These are phyloP conservation scores for Cranoglanis bouderius DNA, from an alignment of 2,113 vertebrate genomes.

Conservation along the genomic window DNA sequence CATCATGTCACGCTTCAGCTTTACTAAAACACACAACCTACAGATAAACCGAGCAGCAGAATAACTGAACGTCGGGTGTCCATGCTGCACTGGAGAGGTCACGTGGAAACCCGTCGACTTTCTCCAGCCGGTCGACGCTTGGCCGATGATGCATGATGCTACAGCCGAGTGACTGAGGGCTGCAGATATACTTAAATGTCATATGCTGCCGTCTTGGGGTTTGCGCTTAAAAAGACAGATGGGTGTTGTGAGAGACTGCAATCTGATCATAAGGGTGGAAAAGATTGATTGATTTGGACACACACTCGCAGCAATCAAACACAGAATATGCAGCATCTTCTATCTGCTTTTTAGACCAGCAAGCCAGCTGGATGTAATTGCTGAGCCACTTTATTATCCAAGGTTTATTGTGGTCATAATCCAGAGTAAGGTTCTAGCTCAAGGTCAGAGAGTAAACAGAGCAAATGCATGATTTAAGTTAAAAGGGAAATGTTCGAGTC, in stretches of 20 bases:
- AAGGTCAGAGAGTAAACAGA: not conserved
- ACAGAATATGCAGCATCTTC: not conserved
- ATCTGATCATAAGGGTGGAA: conserved; percentile 7
- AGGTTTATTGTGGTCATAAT: conserved; percentile 1
- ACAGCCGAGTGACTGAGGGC: conserved; percentile 21
- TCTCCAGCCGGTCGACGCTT: conserved; percentile 15
- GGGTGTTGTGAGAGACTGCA: not conserved
- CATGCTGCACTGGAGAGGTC: conserved; percentile 14
- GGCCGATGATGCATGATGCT: conserved; percentile 36
- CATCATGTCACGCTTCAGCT: conserved; percentile 8
- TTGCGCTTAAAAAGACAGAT: conserved; percentile 35
- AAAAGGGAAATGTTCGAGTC: not conserved
- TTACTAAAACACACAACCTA: conserved; percentile 6
- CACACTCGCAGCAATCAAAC: not conserved
- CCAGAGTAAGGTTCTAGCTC: not conserved
- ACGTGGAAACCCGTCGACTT: conserved; percentile 27
- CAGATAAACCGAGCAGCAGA: not conserved
- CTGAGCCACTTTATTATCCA: not conserved
- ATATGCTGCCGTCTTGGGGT: conserved; percentile 23
- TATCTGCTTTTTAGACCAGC: not conserved
- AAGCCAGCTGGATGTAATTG: not conserved
- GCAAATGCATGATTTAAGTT: not conserved
- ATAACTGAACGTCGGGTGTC: conserved; percentile 6
- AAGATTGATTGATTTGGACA: not conserved
- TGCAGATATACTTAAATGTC: conserved; percentile 36